Percentiles rank a stretch among this genome's conserved stretches.
Evolutionary conservation across 2,888 invertebrate genomes (phyloP).

Genomic region (Odontomyia ornata): DNA sequence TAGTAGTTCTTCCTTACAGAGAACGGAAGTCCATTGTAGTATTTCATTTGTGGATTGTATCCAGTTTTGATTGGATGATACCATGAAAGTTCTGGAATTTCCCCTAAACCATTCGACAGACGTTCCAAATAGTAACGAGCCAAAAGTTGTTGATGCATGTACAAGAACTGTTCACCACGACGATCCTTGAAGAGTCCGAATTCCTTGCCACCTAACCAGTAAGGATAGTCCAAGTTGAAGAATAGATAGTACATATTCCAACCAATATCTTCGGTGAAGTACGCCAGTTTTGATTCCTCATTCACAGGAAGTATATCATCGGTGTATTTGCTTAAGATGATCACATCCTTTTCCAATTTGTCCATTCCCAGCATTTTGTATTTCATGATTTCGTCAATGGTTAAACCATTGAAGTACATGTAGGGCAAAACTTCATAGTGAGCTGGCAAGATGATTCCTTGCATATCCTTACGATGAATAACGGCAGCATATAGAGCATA

Average conservation of each 20-base stretch:
- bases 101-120: conserved; percentile 74
- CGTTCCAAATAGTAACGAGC: conserved; percentile 81
- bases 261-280: conserved; percentile 74
- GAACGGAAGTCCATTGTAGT: conserved; percentile 73
- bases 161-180: conserved; percentile 74
- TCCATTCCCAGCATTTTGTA: conserved; percentile 54
- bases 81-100: conserved; percentile 70
- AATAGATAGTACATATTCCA: conserved; percentile 71
- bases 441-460: conserved; percentile 74
- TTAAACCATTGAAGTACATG: conserved; percentile 67
- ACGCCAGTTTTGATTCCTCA: conserved; percentile 67
- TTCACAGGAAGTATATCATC: conserved; percentile 63
- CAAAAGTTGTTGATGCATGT: conserved; percentile 73
- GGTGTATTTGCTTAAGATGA: conserved; percentile 66
- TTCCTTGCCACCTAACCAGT: conserved; percentile 70
- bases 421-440: conserved; percentile 82
- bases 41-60: conserved; percentile 71
- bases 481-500: conserved; percentile 75
- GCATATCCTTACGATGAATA: conserved; percentile 73
- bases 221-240: conserved; percentile 68
- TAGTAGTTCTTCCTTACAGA: conserved; percentile 71
- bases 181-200: conserved; percentile 67
- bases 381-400: conserved; percentile 62
- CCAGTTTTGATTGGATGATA: conserved; percentile 68
- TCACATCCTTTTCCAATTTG: conserved; percentile 54